Base-by-base conservation (phyloP, 1,140 invertebrate genomes). In the Drosophila eugracilis region DNA sequence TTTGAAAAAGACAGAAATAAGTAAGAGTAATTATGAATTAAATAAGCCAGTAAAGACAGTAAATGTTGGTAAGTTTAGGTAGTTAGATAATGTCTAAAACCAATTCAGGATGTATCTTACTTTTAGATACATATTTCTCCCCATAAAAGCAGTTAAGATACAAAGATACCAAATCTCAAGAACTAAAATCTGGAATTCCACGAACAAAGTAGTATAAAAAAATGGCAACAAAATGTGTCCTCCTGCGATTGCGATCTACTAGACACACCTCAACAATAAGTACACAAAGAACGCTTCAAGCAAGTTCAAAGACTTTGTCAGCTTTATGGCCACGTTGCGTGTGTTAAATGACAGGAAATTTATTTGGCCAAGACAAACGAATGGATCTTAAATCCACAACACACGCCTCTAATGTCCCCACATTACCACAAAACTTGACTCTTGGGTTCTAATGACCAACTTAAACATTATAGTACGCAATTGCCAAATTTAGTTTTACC, bases 331-430 rank as follows among this genome's bases (percentile, higher is more conserved):
- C n/a, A 9, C 15, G 55, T 44, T 62, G 39, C 59, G 50, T 34
- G 50, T 34, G 63, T 49, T 22, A 19, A 21, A 60, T 47, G 60
- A 65, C 60, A 65, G 32, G 22, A 41, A 58, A 65, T 65, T 32
- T 42, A 22, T 59, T 67, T 59, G 41, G 34, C 42, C 28, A 67
- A 59, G 45, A 50, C 45, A 49, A 59, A 42, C 44, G n/a, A 10
- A 22, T 10, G 55, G 48, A 54, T 37, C 62, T 75, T 59, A 50
- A 76, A 76, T 70, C 62, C 12, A 50, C 74, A 77, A 77, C 63
- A 76, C 74, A 76, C 63, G 73, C 63, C 49, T 62, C 45, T 70
- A 70, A 76, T 70, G 48, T 67, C 59, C 15, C 44, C 59, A 67
- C 63, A 67, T 67, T 67, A 66, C 21, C 37, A 10, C 6, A 10